phyloP scores from a whole-genome alignment of 2,113 vertebrate species.

The Boulengeromyrus knoepffleri region DNA sequence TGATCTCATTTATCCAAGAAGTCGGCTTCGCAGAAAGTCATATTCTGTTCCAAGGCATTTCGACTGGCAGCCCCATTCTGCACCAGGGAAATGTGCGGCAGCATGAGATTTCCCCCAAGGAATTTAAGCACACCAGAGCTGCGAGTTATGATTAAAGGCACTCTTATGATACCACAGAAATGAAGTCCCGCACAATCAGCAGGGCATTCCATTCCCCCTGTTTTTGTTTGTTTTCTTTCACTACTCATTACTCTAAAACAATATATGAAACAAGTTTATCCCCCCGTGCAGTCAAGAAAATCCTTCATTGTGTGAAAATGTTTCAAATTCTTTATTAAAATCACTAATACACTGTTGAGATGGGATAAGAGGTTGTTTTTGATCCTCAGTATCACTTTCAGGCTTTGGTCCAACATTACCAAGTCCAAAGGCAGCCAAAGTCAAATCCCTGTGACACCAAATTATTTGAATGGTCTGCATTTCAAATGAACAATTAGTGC shows the following conservation, averaged over 20 bases:
- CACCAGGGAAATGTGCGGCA: background rate
- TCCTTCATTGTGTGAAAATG: background rate
- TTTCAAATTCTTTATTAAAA: background rate
- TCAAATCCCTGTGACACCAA: background rate
- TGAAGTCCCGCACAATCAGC: background rate
- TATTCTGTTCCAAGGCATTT: background rate
- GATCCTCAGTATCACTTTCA: background rate
- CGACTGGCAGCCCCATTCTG: background rate
- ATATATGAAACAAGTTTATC: background rate
- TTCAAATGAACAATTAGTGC: background rate
- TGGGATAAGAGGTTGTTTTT: background rate
- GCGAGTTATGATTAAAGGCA: background rate
- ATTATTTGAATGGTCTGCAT: background rate
- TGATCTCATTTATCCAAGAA: background rate
- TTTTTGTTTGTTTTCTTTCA: constrained; percentile 3
- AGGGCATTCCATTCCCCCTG: background rate
- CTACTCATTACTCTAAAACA: background rate
- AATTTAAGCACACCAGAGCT: background rate
- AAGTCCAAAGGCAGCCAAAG: background rate
- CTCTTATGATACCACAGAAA: background rate
- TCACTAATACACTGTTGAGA: background rate
- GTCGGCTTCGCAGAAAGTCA: background rate
- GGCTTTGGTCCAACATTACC: background rate
- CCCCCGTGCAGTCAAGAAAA: background rate
- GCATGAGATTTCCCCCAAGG: background rate